Base-by-base conservation (phyloP, 53 echinoderm and acorn worm species). In the Actinopyga echinites region DNA sequence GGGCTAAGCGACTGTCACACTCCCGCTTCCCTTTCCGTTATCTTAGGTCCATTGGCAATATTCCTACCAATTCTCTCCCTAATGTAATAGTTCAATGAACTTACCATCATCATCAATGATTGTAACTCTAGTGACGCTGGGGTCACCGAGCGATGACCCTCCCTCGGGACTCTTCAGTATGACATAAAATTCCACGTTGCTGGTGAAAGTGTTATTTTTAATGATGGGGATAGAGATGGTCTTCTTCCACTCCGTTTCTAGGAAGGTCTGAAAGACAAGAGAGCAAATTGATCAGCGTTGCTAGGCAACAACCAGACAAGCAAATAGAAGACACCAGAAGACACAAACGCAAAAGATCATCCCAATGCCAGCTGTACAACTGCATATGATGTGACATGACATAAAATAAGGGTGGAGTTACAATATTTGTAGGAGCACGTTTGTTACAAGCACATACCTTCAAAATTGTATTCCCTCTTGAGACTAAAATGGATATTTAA, bases 91-190 rank as follows among this genome's bases (percentile, higher is more conserved):
- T n/a, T n/a, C n/a, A n/a, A n/a, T n/a, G n/a, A n/a, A 86, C 92
- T 92, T 69, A 97, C 99, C 91, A 68, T 97, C 94, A 79, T 97
- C 99, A 92, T 97, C 99, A 57, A 97, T 97, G 40, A 97, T 97
- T 0, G 94, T 97, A 20, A 94, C 89, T 82, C 99, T 84, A 31
- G 94, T 90, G 54, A 97, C 85, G 62, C 94, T 97, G 20, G 99
- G 99, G 84, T 97, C 99, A 6, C 99, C 99, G 11, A 97, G 91
- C 1, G 56, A 64, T 0, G 82, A 88, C 7, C 90, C 94, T 23
- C 90, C 94, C 22, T 95, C 91, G 4, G 95, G 93, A 19, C 82
- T 82, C 85, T 97, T 97, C 45, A 97, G 79, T 36, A 97, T 90
- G 83, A 97, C 80, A 71, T 97, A 97, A 87, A 97, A 97, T 20